These are phyloP conservation scores for Thunnus maccoyii DNA, from an alignment of 2,113 vertebrate species.

Conservation along the genomic window DNA sequence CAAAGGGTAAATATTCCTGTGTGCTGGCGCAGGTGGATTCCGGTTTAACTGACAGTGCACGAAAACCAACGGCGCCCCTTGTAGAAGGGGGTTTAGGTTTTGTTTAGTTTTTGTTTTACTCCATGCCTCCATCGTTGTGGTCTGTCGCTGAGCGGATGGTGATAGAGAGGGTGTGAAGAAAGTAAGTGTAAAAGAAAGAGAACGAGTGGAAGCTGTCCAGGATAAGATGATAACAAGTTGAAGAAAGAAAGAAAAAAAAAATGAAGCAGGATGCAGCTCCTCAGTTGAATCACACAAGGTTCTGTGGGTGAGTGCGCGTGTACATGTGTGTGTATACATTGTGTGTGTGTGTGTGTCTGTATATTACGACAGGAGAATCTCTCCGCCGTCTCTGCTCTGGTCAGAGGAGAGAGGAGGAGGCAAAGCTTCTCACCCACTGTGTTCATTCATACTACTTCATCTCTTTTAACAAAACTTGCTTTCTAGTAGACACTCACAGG, in stretches of 20 bases:
- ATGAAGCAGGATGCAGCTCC: slow-evolving; percentile 49
- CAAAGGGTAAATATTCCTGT: slow-evolving; percentile 91
- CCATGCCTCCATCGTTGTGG: slow-evolving; percentile 87
- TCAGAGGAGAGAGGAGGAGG: slow-evolving; percentile 56
- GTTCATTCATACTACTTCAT: slow-evolving; percentile 69
- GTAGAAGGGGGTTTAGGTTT: slow-evolving; percentile 55
- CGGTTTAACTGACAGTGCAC: slow-evolving; percentile 88
- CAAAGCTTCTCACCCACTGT: slow-evolving; percentile 74
- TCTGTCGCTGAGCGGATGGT: slow-evolving; percentile 84
- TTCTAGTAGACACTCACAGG: slow-evolving; percentile 79
- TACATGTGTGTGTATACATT: slow-evolving; percentile 46
- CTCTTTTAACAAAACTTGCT: slow-evolving; percentile 73
- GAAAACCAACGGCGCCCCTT: slow-evolving; percentile 81
- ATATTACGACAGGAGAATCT: slow-evolving; percentile 77
- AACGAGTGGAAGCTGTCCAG: slow-evolving; percentile 50
- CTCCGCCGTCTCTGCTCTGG: slow-evolving; percentile 54
- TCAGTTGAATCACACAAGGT: slow-evolving; percentile 48
- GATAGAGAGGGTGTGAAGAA: slow-evolving; percentile 78
- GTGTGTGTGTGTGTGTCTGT: slow-evolving; percentile 63
- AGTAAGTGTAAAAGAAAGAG: slow-evolving; percentile 20
- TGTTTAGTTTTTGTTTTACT: slow-evolving; percentile 75
- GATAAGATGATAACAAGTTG: slow-evolving; percentile 12
- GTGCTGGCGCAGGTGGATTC: slow-evolving; percentile 90
- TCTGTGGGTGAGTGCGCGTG: slow-evolving; percentile 61
- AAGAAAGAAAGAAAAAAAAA: slow-evolving; percentile 2